Conservation (phyloP, 1,140 invertebrate genomes). For the Brachionus sp. region DNA sequence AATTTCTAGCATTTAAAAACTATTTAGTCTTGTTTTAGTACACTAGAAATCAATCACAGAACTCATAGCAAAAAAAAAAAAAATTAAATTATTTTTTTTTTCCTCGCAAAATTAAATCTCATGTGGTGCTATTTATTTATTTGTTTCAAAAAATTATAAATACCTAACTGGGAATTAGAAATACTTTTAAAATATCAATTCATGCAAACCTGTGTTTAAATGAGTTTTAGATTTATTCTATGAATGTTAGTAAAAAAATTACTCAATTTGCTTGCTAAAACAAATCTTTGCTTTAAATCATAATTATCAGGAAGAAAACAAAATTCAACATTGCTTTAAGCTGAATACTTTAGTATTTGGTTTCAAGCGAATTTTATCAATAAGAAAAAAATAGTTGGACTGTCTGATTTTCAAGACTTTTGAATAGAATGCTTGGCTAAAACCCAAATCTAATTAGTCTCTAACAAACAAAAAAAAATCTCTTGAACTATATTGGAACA, state of each 20-base stretch:
- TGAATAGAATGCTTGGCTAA: not conserved
- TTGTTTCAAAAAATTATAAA: not conserved
- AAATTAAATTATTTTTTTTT: not conserved
- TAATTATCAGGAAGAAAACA: not conserved
- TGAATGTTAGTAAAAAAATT: not conserved
- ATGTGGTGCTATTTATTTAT: not conserved
- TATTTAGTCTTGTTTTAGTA: constrained; percentile 4
- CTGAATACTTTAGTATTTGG: not conserved
- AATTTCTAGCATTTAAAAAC: not conserved
- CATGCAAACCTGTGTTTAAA: not conserved
- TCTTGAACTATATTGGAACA: not conserved
- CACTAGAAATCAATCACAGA: not conserved
- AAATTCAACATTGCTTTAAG: not conserved
- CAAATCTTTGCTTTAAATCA: not conserved
- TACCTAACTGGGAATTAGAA: not conserved
- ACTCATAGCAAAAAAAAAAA: not conserved
- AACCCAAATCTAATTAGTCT: not conserved
- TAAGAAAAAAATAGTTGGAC: not conserved
- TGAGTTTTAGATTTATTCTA: not conserved
- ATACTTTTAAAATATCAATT: not conserved
- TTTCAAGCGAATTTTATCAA: not conserved
- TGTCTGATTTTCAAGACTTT: not conserved
- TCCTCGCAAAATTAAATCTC: not conserved
- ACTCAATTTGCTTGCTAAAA: not conserved
- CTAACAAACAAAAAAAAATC: not conserved